Evolutionary conservation across 1,140 invertebrate genomes (phyloP).

Genomic region (Drosophila serrata): DNA sequence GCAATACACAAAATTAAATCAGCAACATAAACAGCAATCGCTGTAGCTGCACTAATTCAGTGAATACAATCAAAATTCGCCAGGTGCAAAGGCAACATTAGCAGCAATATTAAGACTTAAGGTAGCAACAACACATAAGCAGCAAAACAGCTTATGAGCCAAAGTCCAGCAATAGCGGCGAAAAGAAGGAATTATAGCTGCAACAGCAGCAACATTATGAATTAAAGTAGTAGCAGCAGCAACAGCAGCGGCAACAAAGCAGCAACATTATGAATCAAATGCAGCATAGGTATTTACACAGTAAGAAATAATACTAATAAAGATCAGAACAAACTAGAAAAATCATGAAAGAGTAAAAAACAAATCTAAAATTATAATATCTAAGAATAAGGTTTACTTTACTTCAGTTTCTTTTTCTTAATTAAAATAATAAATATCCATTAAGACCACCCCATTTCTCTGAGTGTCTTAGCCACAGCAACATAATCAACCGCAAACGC

Average conservation of each 20-base stretch:
- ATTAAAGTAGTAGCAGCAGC: slow-evolving; percentile 17
- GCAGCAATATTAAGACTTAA: slow-evolving; percentile 35
- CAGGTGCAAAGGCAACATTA: slow-evolving; percentile 34
- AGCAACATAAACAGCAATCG: slow-evolving; percentile 17
- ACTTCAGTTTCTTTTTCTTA: not conserved
- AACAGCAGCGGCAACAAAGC: slow-evolving; percentile 10
- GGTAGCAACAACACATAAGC: slow-evolving; percentile 11
- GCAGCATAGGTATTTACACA: slow-evolving; percentile 22
- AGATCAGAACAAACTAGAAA: not conserved
- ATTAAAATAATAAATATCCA: no score
- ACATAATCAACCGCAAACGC: slow-evolving; percentile 31
- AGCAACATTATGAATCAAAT: slow-evolving; percentile 40
- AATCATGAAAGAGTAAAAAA: no score
- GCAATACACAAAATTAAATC: slow-evolving; percentile 6
- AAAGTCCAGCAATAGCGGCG: slow-evolving; percentile 1
- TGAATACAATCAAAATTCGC: slow-evolving; percentile 11
- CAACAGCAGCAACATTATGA: slow-evolving; percentile 7
- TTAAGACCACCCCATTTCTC: not conserved
- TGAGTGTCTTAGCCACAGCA: not conserved
- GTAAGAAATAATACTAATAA: not conserved
- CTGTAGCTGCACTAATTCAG: not conserved
- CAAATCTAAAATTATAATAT: no score
- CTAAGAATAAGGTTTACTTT: no score
- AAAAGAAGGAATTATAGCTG: slow-evolving; percentile 19
- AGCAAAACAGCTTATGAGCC: slow-evolving; percentile 6